Percentiles rank a stretch among this genome's conserved stretches.
phyloP scores from a whole-genome alignment of 2,113 vertebrate genomes.

The Indicator indicator region DNA sequence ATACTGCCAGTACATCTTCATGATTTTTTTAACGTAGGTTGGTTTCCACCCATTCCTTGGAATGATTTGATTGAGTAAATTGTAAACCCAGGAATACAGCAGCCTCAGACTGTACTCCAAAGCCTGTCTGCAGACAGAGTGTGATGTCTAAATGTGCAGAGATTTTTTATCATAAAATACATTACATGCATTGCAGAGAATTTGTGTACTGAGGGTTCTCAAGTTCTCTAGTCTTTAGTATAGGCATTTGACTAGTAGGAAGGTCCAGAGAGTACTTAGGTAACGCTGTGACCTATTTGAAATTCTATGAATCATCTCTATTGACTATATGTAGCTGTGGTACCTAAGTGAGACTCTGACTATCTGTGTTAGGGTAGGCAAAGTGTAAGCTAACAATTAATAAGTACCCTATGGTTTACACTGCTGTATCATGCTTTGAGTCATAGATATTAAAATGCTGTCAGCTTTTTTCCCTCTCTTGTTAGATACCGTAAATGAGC shows the following conservation, averaged over 20 bases:
- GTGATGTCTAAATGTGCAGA: background rate
- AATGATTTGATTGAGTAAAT: background rate
- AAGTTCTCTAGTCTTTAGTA: background rate
- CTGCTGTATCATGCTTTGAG: background rate
- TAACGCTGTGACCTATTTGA: background rate
- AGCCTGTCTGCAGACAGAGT: background rate
- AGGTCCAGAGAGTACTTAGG: background rate
- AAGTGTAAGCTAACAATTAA: background rate
- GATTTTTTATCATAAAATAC: background rate
- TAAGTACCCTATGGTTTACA: background rate
- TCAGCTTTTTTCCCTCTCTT: background rate
- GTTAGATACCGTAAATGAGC: background rate
- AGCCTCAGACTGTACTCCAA: background rate
- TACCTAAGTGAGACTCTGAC: background rate
- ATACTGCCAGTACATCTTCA: background rate
- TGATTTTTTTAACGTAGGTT: background rate
- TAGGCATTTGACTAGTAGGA: background rate
- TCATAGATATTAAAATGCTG: background rate
- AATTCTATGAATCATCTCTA: background rate
- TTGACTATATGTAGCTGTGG: background rate
- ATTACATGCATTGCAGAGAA: background rate
- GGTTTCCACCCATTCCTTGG: background rate
- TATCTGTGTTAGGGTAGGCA: background rate
- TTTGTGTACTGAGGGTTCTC: background rate
- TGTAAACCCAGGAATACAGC: background rate